A percentile compares a stretch with the other conserved stretches of the same genome.
These are phyloP conservation scores for Euthynnus affinis DNA, from an alignment of 2,797 vertebrate genomes.

Conservation along the genomic window DNA sequence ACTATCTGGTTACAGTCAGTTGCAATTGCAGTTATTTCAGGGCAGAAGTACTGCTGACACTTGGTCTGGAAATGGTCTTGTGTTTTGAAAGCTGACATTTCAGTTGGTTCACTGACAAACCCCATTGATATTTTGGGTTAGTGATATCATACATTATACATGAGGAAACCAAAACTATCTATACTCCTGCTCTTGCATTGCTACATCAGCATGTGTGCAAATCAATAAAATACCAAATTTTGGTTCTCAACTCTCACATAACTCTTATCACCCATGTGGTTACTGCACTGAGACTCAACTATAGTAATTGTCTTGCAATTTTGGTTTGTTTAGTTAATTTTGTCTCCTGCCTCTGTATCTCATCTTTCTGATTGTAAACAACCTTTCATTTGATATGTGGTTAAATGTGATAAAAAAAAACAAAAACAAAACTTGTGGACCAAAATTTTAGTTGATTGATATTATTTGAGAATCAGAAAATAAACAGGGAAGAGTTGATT, in stretches of 20 bases:
- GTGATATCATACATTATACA: background rate
- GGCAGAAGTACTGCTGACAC: background rate
- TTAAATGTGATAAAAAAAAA: background rate
- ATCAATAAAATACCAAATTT: background rate
- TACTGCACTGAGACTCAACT: background rate
- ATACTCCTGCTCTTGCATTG: background rate
- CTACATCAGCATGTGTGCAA: background rate
- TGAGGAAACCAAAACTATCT: background rate
- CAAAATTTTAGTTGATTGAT: too few relatives aligned
- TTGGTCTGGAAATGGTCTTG: background rate
- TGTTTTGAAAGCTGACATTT: conserved; percentile 1
- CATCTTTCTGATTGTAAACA: background rate
- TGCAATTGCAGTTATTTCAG: background rate
- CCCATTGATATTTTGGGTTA: too few relatives aligned
- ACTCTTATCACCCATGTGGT: background rate
- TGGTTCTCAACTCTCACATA: background rate
- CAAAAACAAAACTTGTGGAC: background rate
- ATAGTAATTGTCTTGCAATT: background rate
- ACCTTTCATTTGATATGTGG: background rate
- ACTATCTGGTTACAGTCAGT: background rate
- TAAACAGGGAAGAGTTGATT: background rate
- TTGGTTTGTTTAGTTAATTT: background rate
- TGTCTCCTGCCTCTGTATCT: background rate
- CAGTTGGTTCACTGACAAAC: background rate
- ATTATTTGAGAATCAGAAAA: too few relatives aligned